Evolutionary conservation across 2,888 invertebrate species (phyloP).

Genomic region (Torymus aiolomorphi): DNA sequence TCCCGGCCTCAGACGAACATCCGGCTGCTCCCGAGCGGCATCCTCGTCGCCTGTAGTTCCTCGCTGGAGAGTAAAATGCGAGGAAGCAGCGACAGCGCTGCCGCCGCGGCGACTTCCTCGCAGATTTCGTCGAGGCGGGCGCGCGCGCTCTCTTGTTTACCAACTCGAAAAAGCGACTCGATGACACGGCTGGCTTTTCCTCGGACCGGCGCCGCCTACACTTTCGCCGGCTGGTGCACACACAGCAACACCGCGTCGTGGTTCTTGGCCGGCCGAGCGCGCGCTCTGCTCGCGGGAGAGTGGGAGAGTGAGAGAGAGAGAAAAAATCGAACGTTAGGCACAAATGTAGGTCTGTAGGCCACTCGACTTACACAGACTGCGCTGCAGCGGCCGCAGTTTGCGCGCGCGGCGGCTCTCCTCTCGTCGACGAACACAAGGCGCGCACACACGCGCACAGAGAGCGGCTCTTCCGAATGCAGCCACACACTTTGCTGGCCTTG

Average conservation of each 20-base stretch:
- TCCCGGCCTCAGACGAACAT: slow-evolving; percentile 61
- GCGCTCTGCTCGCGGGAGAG: slow-evolving; percentile 8
- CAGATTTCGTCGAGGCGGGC: slow-evolving; percentile 25
- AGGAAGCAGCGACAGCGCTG: slow-evolving; percentile 48
- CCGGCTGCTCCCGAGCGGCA: slow-evolving; percentile 48
- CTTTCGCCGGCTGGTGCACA: slow-evolving; percentile 23
- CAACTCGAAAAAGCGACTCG: neutral
- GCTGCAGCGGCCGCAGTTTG: neutral
- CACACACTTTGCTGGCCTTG: neutral
- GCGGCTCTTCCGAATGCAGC: no score
- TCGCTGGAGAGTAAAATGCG: slow-evolving; percentile 29
- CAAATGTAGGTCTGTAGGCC: slow-evolving; percentile 93
- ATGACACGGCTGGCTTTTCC: neutral
- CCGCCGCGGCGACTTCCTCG: slow-evolving; percentile 24
- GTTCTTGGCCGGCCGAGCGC: no score
- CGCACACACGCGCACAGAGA: slow-evolving; percentile 8
- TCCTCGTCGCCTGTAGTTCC: neutral
- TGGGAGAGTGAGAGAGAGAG: slow-evolving; percentile 19
- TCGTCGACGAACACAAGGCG: neutral
- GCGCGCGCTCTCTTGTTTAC: neutral
- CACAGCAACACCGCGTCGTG: neutral
- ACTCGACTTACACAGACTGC: slow-evolving; percentile 81
- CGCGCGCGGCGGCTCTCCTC: slow-evolving; percentile 8
- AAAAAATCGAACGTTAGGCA: slow-evolving; percentile 81
- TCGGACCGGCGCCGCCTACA: neutral